A percentile compares a stretch with the other conserved stretches of the same genome.
phyloP scores from a whole-genome alignment of 2,113 vertebrate genomes.

The Dascyllus trimaculatus region DNA sequence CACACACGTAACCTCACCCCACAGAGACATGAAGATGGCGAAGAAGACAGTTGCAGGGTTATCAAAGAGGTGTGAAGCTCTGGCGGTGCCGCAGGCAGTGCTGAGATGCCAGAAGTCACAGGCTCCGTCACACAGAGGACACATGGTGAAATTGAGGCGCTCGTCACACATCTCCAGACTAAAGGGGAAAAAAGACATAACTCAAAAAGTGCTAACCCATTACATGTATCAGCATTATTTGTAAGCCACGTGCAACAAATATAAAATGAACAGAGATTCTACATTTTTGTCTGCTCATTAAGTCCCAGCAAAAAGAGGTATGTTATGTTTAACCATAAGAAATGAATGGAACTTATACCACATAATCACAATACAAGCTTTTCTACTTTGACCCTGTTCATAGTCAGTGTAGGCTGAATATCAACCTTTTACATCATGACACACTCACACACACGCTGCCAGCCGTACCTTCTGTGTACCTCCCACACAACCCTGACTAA shows the following conservation, averaged over 20 bases:
- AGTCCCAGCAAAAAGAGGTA: neutral
- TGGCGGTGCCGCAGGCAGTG: constrained; percentile 92
- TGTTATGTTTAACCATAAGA: constrained; percentile 27
- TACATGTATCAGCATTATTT: neutral
- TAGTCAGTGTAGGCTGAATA: constrained; percentile 59
- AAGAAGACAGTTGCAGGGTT: constrained; percentile 98
- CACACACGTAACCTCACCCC: constrained; percentile 88
- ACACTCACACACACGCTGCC: constrained; percentile 40
- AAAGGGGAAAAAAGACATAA: neutral
- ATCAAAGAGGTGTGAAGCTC: constrained; percentile 97
- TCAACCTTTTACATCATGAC: constrained; percentile 37
- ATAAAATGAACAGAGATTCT: too few species aligned
- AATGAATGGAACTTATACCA: constrained; percentile 62
- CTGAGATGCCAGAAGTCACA: constrained; percentile 98
- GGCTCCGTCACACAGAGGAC: constrained; percentile 94
- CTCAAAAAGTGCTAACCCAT: neutral
- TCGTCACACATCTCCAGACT: constrained; percentile 97
- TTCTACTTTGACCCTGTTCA: constrained; percentile 59
- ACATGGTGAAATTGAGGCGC: constrained; percentile 95
- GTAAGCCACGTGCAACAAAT: neutral
- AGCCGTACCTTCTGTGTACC: constrained; percentile 65
- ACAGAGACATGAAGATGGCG: constrained; percentile 97
- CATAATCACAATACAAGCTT: constrained; percentile 26
- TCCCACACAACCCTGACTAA: constrained; percentile 67
- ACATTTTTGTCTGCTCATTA: neutral